Evolutionary conservation across 35 echinoderm and acorn worm genomes (phyloP).

Genomic region (Acanthaster planci): DNA sequence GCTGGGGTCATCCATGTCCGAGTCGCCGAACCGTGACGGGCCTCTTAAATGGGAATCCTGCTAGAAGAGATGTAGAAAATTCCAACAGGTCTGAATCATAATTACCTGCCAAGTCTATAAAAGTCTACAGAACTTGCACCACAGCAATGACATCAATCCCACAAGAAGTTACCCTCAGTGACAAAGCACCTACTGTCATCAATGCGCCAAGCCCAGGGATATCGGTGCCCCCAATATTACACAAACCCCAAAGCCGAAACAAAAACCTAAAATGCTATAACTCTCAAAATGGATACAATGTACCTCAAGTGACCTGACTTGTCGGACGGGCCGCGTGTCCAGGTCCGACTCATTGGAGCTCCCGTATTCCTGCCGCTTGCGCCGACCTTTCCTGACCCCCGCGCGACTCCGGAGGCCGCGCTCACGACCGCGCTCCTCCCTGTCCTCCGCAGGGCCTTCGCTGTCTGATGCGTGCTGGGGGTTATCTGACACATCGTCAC

Average conservation of each 20-base stretch:
- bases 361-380: slow-evolving; percentile 1
- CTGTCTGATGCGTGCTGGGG: slow-evolving; percentile 44
- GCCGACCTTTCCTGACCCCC: slow-evolving; percentile 45
- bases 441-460: slow-evolving; percentile 53
- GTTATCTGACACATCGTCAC: slow-evolving; percentile 45
- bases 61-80: not conserved
- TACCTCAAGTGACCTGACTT: slow-evolving; percentile 8
- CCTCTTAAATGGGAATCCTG: slow-evolving; percentile 6
- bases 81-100: too few species aligned
- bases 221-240: too few species aligned
- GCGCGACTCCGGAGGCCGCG: slow-evolving; percentile 25
- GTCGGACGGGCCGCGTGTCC: slow-evolving; percentile 31
- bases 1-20: slow-evolving; percentile 80
- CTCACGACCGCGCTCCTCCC: not conserved
- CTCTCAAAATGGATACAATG: too few species aligned
- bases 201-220: too few species aligned
- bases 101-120: too few species aligned
- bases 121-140: too few species aligned
- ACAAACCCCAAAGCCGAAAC: not conserved
- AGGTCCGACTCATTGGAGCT: slow-evolving; percentile 59
- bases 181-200: too few species aligned
- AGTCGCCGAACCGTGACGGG: slow-evolving; percentile 43
- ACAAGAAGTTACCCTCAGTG: too few species aligned
- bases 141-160: too few species aligned
- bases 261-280: not conserved